A percentile compares a stretch with the other conserved stretches of the same genome.
These are phyloP conservation scores for Spilarctia lutea DNA, from an alignment of 2,888 invertebrate species.

Conservation along the genomic window DNA sequence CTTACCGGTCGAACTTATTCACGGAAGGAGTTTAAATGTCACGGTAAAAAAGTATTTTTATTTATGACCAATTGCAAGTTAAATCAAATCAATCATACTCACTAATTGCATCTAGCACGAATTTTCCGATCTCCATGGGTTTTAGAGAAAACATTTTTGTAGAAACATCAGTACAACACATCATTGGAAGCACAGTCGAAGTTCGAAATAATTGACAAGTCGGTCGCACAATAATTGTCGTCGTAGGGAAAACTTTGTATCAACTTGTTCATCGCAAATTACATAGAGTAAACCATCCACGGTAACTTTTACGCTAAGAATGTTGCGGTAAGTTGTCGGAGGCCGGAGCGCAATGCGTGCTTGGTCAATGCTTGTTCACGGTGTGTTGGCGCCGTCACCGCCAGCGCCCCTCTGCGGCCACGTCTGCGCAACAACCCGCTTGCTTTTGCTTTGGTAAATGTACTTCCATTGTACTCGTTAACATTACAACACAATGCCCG, in stretches of 20 bases:
- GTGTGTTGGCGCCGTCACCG: conserved; percentile 67
- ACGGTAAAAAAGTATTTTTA: conserved; percentile 25
- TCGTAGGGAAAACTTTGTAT: conserved; percentile 70
- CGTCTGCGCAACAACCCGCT: conserved; percentile 57
- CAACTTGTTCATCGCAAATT: conserved; percentile 83
- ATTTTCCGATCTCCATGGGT: conserved; percentile 66
- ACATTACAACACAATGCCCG: conserved; percentile 59
- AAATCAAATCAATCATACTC: conserved; percentile 65
- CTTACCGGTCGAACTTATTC: conserved; percentile 39
- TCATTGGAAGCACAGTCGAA: conserved; percentile 66
- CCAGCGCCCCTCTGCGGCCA: conserved; percentile 69
- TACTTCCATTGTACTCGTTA: conserved; percentile 56
- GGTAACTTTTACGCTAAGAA: conserved; percentile 86
- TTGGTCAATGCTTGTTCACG: conserved; percentile 83
- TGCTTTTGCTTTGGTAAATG: conserved; percentile 53
- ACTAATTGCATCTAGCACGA: conserved; percentile 74
- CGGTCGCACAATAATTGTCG: conserved; percentile 71
- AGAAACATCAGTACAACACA: conserved; percentile 69
- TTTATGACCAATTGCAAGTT: conserved; percentile 50
- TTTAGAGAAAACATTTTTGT: conserved; percentile 62
- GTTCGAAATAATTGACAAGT: conserved; percentile 67
- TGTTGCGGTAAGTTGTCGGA: conserved; percentile 83
- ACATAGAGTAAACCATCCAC: conserved; percentile 85
- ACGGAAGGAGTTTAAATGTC: conserved; percentile 29
- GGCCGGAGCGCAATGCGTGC: conserved; percentile 74